Percentiles rank a stretch among this genome's conserved stretches.
Evolutionary conservation across 2,797 vertebrate species (phyloP).

Genomic region (Eurystomus glaucurus): DNA sequence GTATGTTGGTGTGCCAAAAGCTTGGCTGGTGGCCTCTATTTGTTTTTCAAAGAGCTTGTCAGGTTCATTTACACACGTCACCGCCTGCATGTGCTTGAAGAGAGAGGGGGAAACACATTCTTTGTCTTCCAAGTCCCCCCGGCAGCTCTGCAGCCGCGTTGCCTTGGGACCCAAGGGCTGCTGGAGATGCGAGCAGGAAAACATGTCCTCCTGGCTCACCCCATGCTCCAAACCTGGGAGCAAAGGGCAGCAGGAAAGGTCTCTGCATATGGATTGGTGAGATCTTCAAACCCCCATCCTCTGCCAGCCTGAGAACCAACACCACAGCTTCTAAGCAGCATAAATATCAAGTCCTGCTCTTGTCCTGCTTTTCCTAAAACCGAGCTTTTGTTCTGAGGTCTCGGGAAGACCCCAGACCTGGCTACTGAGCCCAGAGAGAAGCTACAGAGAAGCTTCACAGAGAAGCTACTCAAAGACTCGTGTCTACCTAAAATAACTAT

Average conservation of each 20-base stretch:
- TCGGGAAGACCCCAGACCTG: background rate
- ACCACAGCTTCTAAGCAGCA: accelerated
- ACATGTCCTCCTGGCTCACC: accelerated
- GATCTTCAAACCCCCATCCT: background rate
- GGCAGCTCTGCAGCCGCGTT: accelerated
- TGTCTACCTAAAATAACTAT: accelerated
- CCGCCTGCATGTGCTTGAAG: background rate
- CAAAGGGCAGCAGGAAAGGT: background rate
- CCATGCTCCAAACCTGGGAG: accelerated
- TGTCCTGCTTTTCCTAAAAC: background rate
- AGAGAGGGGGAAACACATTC: slow-evolving; percentile 20
- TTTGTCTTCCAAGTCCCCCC: slow-evolving; percentile 42
- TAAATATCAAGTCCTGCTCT: background rate
- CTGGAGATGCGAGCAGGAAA: background rate
- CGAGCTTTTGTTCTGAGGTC: background rate
- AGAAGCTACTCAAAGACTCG: too few species aligned
- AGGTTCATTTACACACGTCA: slow-evolving; percentile 75
- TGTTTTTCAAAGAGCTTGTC: slow-evolving; percentile 78
- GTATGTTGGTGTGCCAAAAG: slow-evolving; percentile 67
- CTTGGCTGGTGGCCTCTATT: slow-evolving; percentile 78
- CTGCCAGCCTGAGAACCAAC: background rate
- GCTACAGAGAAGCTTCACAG: too few species aligned
- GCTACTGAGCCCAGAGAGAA: background rate
- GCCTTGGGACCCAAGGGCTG: background rate
- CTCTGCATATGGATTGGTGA: accelerated